A percentile compares a stretch with the other conserved stretches of the same genome.
Conservation (phyloP, 1,140 invertebrate species). For the Hestina assimilis region DNA sequence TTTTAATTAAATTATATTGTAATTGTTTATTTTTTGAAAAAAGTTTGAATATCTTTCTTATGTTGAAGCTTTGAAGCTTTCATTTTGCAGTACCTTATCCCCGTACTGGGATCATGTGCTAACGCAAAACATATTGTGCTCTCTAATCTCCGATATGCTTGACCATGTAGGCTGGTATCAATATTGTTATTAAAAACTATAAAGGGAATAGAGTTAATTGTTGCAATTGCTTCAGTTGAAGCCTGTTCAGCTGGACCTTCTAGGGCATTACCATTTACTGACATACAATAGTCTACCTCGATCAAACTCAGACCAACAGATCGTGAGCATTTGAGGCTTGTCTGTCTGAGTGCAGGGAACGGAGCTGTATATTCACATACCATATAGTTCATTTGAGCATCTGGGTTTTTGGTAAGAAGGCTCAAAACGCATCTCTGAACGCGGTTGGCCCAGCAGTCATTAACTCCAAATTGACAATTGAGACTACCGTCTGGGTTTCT, state of each 20-base stretch:
- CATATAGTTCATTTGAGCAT: constrained; percentile 50
- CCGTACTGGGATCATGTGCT: constrained; percentile 41
- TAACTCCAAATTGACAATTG: constrained; percentile 7
- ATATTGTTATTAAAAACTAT: constrained; percentile 52
- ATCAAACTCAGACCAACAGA: constrained; percentile 39
- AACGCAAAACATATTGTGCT: constrained; percentile 54
- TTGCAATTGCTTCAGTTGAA: constrained; percentile 33
- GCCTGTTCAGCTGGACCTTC: constrained; percentile 37
- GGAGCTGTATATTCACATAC: constrained; percentile 54
- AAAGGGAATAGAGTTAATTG: constrained; percentile 56
- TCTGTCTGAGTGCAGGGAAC: constrained; percentile 34
- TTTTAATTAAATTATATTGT: no score
- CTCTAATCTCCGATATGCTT: constrained; percentile 31
- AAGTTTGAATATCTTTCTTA: no score
- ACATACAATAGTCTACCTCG: constrained; percentile 50
- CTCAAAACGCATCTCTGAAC: constrained; percentile 8
- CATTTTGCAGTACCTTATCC: constrained; percentile 38
- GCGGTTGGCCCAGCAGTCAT: constrained; percentile 14
- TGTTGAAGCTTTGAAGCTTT: constrained; percentile 20
- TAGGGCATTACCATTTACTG: constrained; percentile 35
- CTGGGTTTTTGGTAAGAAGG: background rate
- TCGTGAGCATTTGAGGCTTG: constrained; percentile 43
- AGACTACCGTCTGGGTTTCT: constrained; percentile 11
- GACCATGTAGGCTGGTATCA: constrained; percentile 21
- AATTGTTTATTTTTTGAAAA: no score